Percentiles rank a stretch among this genome's conserved stretches.
Evolutionary conservation across 2,888 invertebrate genomes (phyloP).

Genomic region (Saturnia pavonia): DNA sequence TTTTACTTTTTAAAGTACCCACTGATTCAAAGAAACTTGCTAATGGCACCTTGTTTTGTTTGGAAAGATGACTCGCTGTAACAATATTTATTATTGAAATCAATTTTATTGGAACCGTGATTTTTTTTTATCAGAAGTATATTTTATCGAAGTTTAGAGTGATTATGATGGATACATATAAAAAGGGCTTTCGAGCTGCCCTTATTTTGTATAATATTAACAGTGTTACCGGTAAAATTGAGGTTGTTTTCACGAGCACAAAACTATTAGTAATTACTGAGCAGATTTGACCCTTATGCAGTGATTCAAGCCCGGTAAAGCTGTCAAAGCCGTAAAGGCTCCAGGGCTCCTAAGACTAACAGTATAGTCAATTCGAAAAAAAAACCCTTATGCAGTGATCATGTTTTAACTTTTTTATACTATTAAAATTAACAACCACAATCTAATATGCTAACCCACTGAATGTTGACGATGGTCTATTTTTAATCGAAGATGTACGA

Average conservation of each 20-base stretch:
- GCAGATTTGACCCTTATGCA: too few species aligned
- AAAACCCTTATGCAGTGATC: too few species aligned
- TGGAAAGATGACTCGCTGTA: constrained; percentile 63
- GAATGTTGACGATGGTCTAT: neutral
- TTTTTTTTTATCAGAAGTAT: neutral
- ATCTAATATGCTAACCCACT: neutral
- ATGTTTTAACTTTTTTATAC: too few species aligned
- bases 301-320: neutral
- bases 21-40: constrained; percentile 68
- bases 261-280: neutral
- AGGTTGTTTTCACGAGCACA: neutral
- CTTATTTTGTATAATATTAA: neutral
- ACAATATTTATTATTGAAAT: constrained; percentile 18
- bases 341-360: too few species aligned
- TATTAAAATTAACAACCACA: neutral
- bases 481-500: neutral
- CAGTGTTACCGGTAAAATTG: neutral
- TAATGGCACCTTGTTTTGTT: constrained; percentile 73
- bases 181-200: neutral
- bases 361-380: too few species aligned
- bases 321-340: neutral
- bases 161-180: neutral
- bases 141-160: neutral
- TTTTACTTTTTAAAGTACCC: constrained; percentile 47
- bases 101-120: constrained; percentile 16